A percentile compares a stretch with the other conserved stretches of the same genome.
phyloP scores from a whole-genome alignment of 2,113 vertebrate species.

The Pygathrix nemaeus region DNA sequence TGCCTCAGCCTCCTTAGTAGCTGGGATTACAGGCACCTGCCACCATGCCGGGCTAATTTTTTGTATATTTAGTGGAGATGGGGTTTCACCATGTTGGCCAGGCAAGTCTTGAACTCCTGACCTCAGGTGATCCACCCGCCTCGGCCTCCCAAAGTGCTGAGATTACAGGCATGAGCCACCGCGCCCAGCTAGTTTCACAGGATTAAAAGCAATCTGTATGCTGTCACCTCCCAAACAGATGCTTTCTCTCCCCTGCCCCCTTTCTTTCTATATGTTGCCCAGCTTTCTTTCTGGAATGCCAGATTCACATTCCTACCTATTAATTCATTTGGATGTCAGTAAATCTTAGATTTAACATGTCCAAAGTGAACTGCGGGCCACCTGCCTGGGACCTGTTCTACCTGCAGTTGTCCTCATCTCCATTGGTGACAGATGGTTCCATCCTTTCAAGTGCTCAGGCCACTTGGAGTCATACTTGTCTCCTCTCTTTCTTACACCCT shows the following conservation, averaged over 20 bases:
- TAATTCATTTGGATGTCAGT: background rate
- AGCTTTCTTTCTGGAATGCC: background rate
- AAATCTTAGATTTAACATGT: background rate
- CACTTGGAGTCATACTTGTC: background rate
- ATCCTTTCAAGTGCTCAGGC: background rate
- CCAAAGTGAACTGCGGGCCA: background rate
- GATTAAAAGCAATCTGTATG: background rate
- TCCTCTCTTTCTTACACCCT: background rate
- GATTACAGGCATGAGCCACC: too few species aligned
- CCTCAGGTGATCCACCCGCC: too few species aligned
- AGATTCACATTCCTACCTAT: background rate
- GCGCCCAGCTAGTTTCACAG: too few species aligned
- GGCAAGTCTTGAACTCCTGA: too few species aligned
- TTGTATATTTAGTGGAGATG: too few species aligned
- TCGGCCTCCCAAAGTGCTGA: too few species aligned
- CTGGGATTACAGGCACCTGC: too few species aligned
- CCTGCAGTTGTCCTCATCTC: background rate
- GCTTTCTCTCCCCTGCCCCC: background rate
- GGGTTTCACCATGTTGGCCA: too few species aligned
- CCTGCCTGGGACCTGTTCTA: background rate
- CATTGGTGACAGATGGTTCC: fast-evolving
- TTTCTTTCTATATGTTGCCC: background rate
- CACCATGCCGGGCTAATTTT: too few species aligned
- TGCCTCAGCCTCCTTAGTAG: too few species aligned
- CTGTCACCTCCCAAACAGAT: background rate